These are phyloP conservation scores for Cyprinodon tularosa DNA, from an alignment of 2,113 vertebrate genomes.

Conservation along the genomic window DNA sequence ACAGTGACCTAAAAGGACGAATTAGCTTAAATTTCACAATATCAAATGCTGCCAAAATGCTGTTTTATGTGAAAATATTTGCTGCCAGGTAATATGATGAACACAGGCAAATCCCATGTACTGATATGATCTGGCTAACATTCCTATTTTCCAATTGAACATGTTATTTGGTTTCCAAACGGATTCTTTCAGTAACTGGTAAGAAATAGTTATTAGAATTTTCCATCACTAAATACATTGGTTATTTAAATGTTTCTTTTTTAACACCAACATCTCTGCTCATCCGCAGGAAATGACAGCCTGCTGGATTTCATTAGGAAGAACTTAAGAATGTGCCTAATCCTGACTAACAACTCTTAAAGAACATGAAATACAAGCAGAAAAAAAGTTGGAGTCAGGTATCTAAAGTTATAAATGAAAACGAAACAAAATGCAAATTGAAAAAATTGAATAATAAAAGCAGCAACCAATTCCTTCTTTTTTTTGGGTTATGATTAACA, in stretches of 20 bases:
- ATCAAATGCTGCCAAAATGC: neutral
- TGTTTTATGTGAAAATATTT: neutral
- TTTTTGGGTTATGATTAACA: neutral
- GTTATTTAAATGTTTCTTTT: neutral
- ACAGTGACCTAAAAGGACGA: slow-evolving; percentile 1
- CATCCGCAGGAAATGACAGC: neutral
- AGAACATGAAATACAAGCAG: neutral
- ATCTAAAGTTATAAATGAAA: neutral
- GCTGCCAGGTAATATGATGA: neutral
- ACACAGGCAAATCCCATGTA: neutral
- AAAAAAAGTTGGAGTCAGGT: neutral
- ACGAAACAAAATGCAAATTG: too few species aligned
- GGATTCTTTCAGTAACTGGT: neutral
- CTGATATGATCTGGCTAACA: neutral
- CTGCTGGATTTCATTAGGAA: neutral
- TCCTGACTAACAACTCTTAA: neutral
- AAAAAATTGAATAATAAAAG: too few species aligned
- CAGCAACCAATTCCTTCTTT: neutral
- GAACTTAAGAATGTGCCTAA: neutral
- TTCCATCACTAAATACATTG: neutral
- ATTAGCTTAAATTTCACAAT: neutral
- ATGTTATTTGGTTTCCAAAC: neutral
- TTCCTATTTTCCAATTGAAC: neutral
- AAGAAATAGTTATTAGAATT: neutral
- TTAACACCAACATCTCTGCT: neutral